Evolutionary conservation across 2,113 vertebrate species (phyloP).

Genomic region (Oceanodroma tethys): DNA sequence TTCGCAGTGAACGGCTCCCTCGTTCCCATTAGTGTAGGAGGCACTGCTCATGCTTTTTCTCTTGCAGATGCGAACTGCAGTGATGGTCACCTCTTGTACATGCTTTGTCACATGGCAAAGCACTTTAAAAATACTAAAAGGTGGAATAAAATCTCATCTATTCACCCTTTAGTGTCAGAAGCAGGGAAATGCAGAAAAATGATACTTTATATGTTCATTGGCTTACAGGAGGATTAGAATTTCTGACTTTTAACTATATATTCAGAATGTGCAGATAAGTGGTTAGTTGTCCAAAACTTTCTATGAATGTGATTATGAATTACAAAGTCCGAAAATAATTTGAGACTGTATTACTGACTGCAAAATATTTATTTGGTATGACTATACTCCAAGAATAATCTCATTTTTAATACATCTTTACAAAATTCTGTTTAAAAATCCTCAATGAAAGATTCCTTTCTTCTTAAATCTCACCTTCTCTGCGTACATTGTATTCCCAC

Average conservation of each 20-base stretch:
- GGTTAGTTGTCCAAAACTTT: background rate
- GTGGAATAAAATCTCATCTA: background rate
- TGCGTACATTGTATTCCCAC: fast-evolving
- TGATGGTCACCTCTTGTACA: background rate
- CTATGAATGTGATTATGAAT: background rate
- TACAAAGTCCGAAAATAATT: background rate
- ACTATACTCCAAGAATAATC: background rate
- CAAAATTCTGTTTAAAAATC: background rate
- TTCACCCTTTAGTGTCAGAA: background rate
- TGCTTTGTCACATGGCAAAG: background rate
- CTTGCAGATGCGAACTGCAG: background rate
- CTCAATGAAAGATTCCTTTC: background rate
- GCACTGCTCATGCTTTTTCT: background rate
- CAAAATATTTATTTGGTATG: background rate
- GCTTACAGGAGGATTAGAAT: background rate
- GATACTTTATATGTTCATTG: background rate
- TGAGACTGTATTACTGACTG: background rate
- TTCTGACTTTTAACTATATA: background rate
- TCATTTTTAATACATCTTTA: background rate
- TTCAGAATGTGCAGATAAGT: background rate
- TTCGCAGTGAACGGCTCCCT: background rate
- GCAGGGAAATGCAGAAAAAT: background rate
- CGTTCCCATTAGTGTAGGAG: background rate
- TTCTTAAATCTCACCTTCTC: background rate
- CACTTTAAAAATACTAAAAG: background rate